Base-by-base conservation (phyloP, 1,140 invertebrate genomes). In the Steinernema feltiae region DNA sequence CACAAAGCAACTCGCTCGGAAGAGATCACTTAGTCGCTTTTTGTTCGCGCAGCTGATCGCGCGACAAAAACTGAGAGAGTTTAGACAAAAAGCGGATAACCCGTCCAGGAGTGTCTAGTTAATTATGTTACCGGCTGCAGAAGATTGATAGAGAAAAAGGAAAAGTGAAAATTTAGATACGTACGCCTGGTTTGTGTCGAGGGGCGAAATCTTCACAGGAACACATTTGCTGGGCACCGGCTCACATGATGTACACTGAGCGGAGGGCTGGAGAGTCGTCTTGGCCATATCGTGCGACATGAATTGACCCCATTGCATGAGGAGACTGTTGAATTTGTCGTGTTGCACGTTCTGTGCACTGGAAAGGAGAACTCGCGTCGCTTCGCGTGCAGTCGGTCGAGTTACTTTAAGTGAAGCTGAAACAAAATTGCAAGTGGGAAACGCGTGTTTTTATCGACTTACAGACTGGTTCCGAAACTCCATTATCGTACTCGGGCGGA, bases 291-390 rank as follows among this genome's bases (percentile, higher is more conserved):
- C 85, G 53, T 86, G 84, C 18, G 79, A 79, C 53, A 85, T 84
- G 53, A 86, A 85, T 70, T 86, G 85, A 48, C 84, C 84, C 70
- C 85, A 85, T 72, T 85, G 84, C 85, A 85, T 86, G 18, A 85
- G 80, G 3, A 85, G 72, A 24, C 75, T 78, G 77, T 78, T 78
- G 77, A 78, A 78, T 73, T 78, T 81, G 53, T 70, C 63, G 27
- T 74, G 53, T 1, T 78, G 70, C 17, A 85, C 84, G 17, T 76
- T 76, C 48, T 82, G 79, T 24, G 84, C 69, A 18, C 85, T 82
- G 17, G 85, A 85, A 15, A 85, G 63, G 72, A 78, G 75, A 32
- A 41, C 76, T 69, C 74, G 74, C 72, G 79, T 82, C 79, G 27
- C 48, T 78, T 74, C 71, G 21, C 71, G 46, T 30, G 75, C 31